phyloP scores from a whole-genome alignment of 2,113 vertebrate species.

The Pomatostomus ruficeps region DNA sequence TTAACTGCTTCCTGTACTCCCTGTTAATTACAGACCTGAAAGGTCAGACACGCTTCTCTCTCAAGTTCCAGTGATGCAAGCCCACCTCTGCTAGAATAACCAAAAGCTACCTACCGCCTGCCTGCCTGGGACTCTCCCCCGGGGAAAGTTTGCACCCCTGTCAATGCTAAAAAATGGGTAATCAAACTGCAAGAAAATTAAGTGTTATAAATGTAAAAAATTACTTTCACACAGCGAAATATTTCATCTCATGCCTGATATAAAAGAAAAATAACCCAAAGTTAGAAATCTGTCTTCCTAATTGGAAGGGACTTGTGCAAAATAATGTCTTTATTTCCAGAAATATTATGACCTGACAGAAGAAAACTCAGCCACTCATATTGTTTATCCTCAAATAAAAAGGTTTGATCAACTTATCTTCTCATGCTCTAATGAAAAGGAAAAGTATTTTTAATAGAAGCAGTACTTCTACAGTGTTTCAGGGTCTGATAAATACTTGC shows the following conservation, averaged over 20 bases:
- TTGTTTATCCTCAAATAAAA: background rate
- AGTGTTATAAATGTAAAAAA: background rate
- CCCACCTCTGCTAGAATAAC: background rate
- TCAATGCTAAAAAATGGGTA: background rate
- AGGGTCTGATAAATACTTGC: background rate
- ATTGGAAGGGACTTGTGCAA: background rate
- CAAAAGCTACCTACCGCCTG: background rate
- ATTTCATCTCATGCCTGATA: background rate
- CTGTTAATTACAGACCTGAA: background rate
- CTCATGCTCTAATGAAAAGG: background rate
- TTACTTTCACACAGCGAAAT: background rate
- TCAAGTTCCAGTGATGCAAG: background rate
- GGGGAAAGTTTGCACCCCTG: background rate
- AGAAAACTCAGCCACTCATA: background rate
- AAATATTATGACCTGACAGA: background rate
- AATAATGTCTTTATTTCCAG: background rate
- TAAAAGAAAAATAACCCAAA: background rate
- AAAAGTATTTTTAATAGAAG: background rate
- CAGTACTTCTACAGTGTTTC: background rate
- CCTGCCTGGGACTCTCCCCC: background rate
- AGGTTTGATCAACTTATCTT: background rate
- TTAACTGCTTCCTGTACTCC: background rate
- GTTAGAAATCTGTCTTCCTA: background rate
- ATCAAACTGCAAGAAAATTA: background rate
- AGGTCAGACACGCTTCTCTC: background rate